A percentile compares a stretch with the other conserved stretches of the same genome.
These are phyloP conservation scores for Yponomeuta cagnagella DNA, from an alignment of 2,888 invertebrate species.

Conservation along the genomic window DNA sequence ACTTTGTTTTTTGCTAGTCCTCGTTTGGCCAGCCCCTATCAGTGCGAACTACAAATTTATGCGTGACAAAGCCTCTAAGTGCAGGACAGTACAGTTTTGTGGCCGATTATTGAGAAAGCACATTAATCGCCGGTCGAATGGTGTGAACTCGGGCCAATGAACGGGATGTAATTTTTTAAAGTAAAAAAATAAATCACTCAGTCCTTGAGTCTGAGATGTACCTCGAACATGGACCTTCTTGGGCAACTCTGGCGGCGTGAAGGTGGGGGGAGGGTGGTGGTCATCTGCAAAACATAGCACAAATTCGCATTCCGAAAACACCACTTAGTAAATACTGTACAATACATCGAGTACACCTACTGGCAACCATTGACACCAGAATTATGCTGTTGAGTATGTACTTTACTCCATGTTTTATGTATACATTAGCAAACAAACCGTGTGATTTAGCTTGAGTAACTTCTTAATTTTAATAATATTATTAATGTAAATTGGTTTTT, in stretches of 20 bases:
- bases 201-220: slow-evolving; percentile 75
- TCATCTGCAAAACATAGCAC: slow-evolving; percentile 94
- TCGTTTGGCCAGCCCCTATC: slow-evolving; percentile 31
- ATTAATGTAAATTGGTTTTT: not conserved
- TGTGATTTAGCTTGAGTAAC: slow-evolving; percentile 1
- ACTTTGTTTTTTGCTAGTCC: slow-evolving; percentile 28
- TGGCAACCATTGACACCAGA: slow-evolving; percentile 21
- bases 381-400: not conserved
- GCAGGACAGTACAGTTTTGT: slow-evolving; percentile 50
- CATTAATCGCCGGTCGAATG: slow-evolving; percentile 51
- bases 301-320: slow-evolving; percentile 76
- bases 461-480: not conserved
- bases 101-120: slow-evolving; percentile 53
- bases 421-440: not conserved
- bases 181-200: slow-evolving; percentile 55
- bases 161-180: slow-evolving; percentile 26
- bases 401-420: slow-evolving; percentile 9
- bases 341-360: slow-evolving; percentile 39
- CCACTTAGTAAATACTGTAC: slow-evolving; percentile 51
- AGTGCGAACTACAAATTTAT: slow-evolving; percentile 66
- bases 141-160: slow-evolving; percentile 54
- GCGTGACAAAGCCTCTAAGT: slow-evolving; percentile 73
- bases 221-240: slow-evolving; percentile 99
- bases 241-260: slow-evolving; percentile 99
- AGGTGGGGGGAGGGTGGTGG: slow-evolving; percentile 97